Evolutionary conservation across 2,113 vertebrate species (phyloP).

Genomic region (Hoplias malabaricus): DNA sequence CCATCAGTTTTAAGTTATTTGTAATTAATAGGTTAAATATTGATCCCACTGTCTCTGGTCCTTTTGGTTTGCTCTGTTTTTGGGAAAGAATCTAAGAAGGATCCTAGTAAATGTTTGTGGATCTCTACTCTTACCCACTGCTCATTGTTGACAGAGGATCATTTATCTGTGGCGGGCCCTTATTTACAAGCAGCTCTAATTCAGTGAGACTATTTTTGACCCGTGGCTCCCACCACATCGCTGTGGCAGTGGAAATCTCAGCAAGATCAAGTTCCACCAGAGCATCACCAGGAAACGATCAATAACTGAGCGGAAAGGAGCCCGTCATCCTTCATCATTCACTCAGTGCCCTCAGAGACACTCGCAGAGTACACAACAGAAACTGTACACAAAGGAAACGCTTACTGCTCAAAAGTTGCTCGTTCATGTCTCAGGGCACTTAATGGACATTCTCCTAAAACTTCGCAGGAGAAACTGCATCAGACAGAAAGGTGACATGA

Average conservation of each 20-base stretch:
- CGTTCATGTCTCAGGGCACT: no score
- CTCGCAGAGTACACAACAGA: background rate
- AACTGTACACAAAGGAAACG: no score
- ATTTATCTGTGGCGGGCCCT: constrained; percentile 18
- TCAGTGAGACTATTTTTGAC: constrained; percentile 38
- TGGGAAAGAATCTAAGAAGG: background rate
- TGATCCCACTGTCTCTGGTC: background rate
- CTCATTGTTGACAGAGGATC: constrained; percentile 32
- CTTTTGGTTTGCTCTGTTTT: background rate
- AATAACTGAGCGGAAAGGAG: constrained; percentile 49
- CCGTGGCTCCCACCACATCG: constrained; percentile 36
- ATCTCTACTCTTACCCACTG: constrained; percentile 24
- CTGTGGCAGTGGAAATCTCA: constrained; percentile 45
- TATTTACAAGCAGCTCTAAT: constrained; percentile 35
- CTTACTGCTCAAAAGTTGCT: no score
- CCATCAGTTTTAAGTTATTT: no score
- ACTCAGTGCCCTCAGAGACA: constrained; percentile 40
- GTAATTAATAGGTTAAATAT: no score
- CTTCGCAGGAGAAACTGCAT: no score
- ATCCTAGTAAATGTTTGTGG: background rate
- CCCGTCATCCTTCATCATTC: constrained; percentile 45
- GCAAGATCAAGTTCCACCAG: constrained; percentile 44
- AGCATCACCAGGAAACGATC: constrained; percentile 49
- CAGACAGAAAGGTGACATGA: no score
- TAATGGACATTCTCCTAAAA: no score